Evolutionary conservation across 2,888 invertebrate species (phyloP).

Genomic region (Zaprionus bogoriensis): DNA sequence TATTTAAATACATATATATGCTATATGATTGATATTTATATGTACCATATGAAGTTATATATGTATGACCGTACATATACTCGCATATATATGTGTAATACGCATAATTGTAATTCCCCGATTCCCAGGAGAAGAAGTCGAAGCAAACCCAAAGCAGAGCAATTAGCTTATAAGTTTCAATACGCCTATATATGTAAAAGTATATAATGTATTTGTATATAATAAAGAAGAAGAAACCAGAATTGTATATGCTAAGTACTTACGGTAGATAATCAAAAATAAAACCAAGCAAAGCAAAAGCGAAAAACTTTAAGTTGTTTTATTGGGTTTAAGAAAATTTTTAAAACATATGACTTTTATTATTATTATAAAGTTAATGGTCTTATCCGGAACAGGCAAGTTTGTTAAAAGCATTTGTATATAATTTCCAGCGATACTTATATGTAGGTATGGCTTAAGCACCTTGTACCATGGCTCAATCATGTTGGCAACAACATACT

Average conservation of each 20-base stretch:
- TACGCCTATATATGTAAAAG: slow-evolving; percentile 60
- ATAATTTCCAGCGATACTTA: too few relatives aligned
- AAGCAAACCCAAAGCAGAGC: slow-evolving; percentile 34
- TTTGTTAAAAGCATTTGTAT: too few relatives aligned
- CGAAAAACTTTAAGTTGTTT: not conserved
- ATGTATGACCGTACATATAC: slow-evolving; percentile 29
- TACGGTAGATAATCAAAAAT: slow-evolving; percentile 78
- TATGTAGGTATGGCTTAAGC: too few relatives aligned
- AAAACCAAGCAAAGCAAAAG: slow-evolving; percentile 43
- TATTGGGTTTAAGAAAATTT: not conserved
- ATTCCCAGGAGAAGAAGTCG: slow-evolving; percentile 3
- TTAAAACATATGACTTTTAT: too few relatives aligned
- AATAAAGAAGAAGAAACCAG: slow-evolving; percentile 33
- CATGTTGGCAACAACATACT: too few relatives aligned
- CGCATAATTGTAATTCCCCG: slow-evolving; percentile 54
- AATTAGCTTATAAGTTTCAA: slow-evolving; percentile 59
- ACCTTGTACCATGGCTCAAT: too few relatives aligned
- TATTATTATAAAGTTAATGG: too few relatives aligned
- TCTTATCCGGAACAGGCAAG: too few relatives aligned
- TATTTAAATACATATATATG: slow-evolving; percentile 49
- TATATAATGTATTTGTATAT: slow-evolving; percentile 69
- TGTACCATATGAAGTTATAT: slow-evolving; percentile 59
- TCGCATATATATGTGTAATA: slow-evolving; percentile 31
- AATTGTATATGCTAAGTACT: slow-evolving; percentile 69
- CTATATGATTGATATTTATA: slow-evolving; percentile 58